Evolutionary conservation across 2,797 vertebrate genomes (phyloP).

Genomic region (Neopelma chrysocephalum): DNA sequence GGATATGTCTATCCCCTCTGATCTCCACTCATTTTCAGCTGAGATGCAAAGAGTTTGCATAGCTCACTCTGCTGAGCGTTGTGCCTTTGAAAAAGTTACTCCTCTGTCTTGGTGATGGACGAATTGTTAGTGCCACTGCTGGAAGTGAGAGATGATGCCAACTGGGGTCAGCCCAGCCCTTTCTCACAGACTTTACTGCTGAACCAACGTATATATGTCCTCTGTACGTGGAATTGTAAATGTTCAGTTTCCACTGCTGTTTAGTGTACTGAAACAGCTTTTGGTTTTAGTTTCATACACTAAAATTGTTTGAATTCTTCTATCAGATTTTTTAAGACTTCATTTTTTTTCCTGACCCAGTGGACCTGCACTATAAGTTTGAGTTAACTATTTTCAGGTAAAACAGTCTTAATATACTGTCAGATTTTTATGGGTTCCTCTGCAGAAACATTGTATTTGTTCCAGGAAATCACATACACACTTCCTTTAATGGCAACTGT

Average conservation of each 20-base stretch:
- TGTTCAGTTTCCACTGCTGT: not conserved
- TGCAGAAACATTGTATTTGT: not conserved
- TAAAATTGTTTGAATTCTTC: not conserved
- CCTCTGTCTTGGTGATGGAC: not conserved
- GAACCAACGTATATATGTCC: rapidly evolving
- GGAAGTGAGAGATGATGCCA: not conserved
- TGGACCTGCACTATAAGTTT: not conserved
- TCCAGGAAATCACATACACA: constrained; percentile 27
- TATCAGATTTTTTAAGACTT: not conserved
- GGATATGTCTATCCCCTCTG: not conserved
- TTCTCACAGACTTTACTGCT: not conserved
- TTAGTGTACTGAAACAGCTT: not conserved
- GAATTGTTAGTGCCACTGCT: not conserved
- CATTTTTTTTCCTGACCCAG: not conserved
- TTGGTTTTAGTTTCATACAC: not conserved
- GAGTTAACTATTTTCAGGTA: not conserved
- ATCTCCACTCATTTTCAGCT: not conserved
- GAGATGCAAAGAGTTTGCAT: not conserved
- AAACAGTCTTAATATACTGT: not conserved
- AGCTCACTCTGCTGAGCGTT: not conserved
- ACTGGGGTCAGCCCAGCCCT: not conserved
- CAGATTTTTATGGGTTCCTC: not conserved
- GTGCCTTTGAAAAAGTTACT: not conserved
- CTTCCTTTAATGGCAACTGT: not conserved
- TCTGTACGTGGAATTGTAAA: rapidly evolving